Evolutionary conservation across 1,140 invertebrate species (phyloP), one percentile per base, ranked within the genome.

Genomic region (Drosophila subobscura): DNA sequence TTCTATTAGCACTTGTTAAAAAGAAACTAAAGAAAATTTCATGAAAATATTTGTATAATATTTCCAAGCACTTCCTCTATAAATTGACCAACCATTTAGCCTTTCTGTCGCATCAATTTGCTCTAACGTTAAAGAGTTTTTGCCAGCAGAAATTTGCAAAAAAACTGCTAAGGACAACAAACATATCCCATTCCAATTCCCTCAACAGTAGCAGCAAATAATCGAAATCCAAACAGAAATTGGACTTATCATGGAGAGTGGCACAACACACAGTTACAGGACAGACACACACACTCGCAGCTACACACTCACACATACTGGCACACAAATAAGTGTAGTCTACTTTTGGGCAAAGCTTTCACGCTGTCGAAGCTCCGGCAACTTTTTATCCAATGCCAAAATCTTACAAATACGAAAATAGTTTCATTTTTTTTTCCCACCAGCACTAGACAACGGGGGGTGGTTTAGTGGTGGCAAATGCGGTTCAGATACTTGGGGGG

Each of bases 361-460:
- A 68, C 46, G 50, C 59, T 66, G 67, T 59, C 56, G 64, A 55
- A 68, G 64, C 58, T 77, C 53, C 33, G 57, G 67, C 50, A 81
- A 51, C 64, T 63, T 74, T 86, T 78, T 86, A 86, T 86, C 81
- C 77, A 27, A 78, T 42, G 61, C 58, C 41, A 29, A 86, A 74
- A 86, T 86, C 81, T 75, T 86, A 58, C 73, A 77, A 86, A 81
- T 65, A 81, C 71, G 70, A 78, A 67, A 86, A 86, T 81, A 86
- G 83, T 88, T 81, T 65, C 55, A 68, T 50, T 57, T 78, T 58
- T 58, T 46, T 23, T 46, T 22, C 7, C 44, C 65, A 40, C 44
- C 29, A 27, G 12, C n/a, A 37, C 59, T 49, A 25, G 56, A 54
- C 42, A 74, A 61, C 37, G 2, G 20, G 3, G 20, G 22, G 12